Evolutionary conservation across 2,797 vertebrate species (phyloP).

Genomic region (Intellagama lesueurii): DNA sequence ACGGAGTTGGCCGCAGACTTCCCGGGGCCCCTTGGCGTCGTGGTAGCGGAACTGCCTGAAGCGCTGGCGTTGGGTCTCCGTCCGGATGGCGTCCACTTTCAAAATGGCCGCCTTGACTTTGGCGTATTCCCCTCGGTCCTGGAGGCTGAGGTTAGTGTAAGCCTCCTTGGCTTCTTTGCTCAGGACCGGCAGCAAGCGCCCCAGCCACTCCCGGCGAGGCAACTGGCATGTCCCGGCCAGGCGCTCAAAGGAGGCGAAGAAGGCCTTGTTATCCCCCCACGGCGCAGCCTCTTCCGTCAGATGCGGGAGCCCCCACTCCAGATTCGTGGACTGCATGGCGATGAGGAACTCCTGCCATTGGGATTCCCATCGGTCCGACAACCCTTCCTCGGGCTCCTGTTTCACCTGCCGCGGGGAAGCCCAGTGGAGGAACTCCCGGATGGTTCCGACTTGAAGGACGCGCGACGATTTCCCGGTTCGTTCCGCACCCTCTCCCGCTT

Average conservation of each 20-base stretch:
- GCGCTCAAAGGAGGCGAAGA: constrained; percentile 31
- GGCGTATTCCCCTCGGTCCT: constrained; percentile 24
- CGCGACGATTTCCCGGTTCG: constrained; percentile 1
- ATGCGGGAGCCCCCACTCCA: constrained; percentile 11
- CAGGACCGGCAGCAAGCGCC: constrained; percentile 19
- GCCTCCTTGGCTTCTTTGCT: constrained; percentile 31
- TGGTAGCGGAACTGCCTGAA: constrained; percentile 71
- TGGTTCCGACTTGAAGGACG: constrained; percentile 21
- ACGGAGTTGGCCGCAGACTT: constrained; percentile 70
- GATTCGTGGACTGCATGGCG: constrained; percentile 19
- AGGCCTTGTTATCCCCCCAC: constrained; percentile 39
- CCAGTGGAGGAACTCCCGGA: constrained; percentile 32
- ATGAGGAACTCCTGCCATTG: constrained; percentile 37
- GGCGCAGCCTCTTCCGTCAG: not conserved
- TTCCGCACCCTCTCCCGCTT: not conserved
- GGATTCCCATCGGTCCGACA: constrained; percentile 16
- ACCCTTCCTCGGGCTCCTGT: constrained; percentile 14
- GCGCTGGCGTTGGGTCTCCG: constrained; percentile 63
- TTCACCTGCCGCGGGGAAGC: constrained; percentile 24
- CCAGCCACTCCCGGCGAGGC: constrained; percentile 34
- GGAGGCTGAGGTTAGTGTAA: constrained; percentile 26
- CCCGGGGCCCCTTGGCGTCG: constrained; percentile 64
- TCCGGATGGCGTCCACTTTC: constrained; percentile 56
- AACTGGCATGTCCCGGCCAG: constrained; percentile 33
- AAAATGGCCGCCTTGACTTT: constrained; percentile 47